A percentile compares a stretch with the other conserved stretches of the same genome.
phyloP scores from a whole-genome alignment of 2,797 vertebrate genomes.

The Acridotheres tristis region DNA sequence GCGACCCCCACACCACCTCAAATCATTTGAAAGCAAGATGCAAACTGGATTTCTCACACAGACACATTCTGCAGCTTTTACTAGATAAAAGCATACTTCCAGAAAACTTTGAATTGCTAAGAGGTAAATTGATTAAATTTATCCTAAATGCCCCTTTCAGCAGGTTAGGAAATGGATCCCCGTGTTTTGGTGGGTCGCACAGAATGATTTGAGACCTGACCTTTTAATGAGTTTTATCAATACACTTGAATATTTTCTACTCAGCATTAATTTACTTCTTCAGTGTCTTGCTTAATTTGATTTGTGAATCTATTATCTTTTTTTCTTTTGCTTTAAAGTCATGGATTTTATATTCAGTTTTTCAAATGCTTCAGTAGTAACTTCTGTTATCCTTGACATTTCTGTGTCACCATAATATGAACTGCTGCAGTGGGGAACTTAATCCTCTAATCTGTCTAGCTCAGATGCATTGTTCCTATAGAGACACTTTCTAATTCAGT shows the following conservation, averaged over 20 bases:
- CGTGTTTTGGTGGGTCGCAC: neutral
- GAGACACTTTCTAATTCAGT: slow-evolving; percentile 7
- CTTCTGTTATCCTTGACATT: slow-evolving; percentile 58
- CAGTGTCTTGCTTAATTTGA: slow-evolving; percentile 24
- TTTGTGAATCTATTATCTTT: neutral
- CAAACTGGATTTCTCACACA: neutral
- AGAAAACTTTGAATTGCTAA: neutral
- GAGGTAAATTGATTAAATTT: neutral
- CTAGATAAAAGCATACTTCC: neutral
- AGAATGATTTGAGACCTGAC: neutral
- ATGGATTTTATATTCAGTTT: slow-evolving; percentile 7
- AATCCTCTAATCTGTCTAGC: slow-evolving; percentile 57
- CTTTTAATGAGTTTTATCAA: neutral
- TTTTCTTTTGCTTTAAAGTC: neutral
- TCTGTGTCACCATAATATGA: slow-evolving; percentile 23
- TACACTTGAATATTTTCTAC: neutral
- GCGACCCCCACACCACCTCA: rapidly evolving
- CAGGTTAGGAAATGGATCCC: neutral
- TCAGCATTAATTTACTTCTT: slow-evolving; percentile 35
- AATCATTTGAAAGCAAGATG: neutral
- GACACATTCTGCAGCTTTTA: neutral
- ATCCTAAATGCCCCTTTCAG: neutral
- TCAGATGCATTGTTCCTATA: slow-evolving; percentile 26
- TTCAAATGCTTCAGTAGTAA: slow-evolving; percentile 19
- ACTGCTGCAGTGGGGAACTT: slow-evolving; percentile 25